Conservation (phyloP, 2,888 invertebrate genomes). For the Thymelicus acteon region DNA sequence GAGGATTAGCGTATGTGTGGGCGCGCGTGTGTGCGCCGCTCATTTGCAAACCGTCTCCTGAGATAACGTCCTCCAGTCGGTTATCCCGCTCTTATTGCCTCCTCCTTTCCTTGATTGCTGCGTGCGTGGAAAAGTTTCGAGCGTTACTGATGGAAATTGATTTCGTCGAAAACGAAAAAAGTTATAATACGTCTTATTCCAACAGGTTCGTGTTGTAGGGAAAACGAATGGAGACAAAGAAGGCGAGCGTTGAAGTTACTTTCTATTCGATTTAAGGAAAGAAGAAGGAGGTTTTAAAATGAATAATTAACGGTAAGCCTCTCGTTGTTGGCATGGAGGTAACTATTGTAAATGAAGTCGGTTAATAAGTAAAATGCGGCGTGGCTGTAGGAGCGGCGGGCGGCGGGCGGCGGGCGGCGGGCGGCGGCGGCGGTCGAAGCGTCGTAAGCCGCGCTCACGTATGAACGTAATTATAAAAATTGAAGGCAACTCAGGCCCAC, state of each 20-base stretch:
- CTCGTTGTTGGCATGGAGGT: slow-evolving; percentile 45
- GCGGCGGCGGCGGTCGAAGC: slow-evolving; percentile 44
- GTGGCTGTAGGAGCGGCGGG: slow-evolving; percentile 41
- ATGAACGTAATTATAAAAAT: slow-evolving; percentile 85
- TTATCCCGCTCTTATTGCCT: slow-evolving; percentile 83
- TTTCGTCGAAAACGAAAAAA: slow-evolving; percentile 72
- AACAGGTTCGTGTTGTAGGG: slow-evolving; percentile 48
- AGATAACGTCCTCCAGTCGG: slow-evolving; percentile 83
- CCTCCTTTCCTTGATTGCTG: slow-evolving; percentile 81
- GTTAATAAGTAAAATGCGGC: slow-evolving; percentile 66
- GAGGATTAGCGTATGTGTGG: slow-evolving; percentile 69
- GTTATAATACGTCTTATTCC: slow-evolving; percentile 67
- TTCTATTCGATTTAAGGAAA: slow-evolving; percentile 46
- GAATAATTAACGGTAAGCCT: slow-evolving; percentile 48
- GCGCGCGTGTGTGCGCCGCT: slow-evolving; percentile 73
- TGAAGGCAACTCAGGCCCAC: slow-evolving; percentile 78
- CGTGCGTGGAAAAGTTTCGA: slow-evolving; percentile 78
- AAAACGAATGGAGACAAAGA: slow-evolving; percentile 32
- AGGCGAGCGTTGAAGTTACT: not conserved
- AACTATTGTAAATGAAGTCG: slow-evolving; percentile 74
- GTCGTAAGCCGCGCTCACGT: slow-evolving; percentile 85
- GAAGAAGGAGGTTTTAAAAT: slow-evolving; percentile 56
- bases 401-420: slow-evolving; percentile 53
- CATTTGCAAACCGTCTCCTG: slow-evolving; percentile 85
- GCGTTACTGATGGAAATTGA: slow-evolving; percentile 75